Percentiles rank a stretch among this genome's conserved stretches.
Conservation (phyloP, 2,113 vertebrate species). For the Mobula hypostoma region DNA sequence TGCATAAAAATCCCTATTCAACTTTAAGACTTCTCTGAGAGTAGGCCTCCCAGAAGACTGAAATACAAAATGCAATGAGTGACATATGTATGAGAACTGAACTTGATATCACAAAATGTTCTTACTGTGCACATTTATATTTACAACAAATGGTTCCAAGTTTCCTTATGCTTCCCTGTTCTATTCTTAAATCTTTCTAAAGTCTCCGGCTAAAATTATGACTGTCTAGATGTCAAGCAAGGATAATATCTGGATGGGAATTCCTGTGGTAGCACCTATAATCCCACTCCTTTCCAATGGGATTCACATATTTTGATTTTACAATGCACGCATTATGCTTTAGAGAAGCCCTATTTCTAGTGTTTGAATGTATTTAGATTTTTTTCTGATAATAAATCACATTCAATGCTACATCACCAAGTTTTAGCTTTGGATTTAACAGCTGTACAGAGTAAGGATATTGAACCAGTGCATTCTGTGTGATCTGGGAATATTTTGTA, state of each 20-base stretch:
- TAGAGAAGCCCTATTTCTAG: neutral
- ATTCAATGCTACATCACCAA: neutral
- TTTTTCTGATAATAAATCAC: neutral
- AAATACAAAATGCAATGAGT: neutral
- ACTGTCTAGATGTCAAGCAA: neutral
- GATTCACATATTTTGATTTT: neutral
- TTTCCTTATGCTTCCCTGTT: neutral
- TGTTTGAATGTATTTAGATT: neutral
- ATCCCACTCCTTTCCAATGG: neutral
- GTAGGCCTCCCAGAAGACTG: neutral
- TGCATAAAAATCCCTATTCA: neutral
- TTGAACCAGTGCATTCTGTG: no score
- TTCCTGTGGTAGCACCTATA: neutral
- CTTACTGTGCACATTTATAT: constrained; percentile 26
- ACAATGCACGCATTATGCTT: neutral
- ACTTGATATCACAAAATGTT: constrained; percentile 26
- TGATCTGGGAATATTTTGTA: neutral
- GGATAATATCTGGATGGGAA: neutral
- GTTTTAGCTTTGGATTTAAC: neutral
- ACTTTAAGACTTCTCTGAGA: neutral
- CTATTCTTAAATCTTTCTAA: constrained; percentile 15
- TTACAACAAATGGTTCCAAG: constrained; percentile 24
- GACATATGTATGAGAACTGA: neutral
- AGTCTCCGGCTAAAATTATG: neutral
- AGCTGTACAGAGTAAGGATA: neutral